A percentile compares a stretch with the other conserved stretches of the same genome.
Evolutionary conservation across 2,888 invertebrate genomes (phyloP).

Genomic region (Ochropacha duplaris): DNA sequence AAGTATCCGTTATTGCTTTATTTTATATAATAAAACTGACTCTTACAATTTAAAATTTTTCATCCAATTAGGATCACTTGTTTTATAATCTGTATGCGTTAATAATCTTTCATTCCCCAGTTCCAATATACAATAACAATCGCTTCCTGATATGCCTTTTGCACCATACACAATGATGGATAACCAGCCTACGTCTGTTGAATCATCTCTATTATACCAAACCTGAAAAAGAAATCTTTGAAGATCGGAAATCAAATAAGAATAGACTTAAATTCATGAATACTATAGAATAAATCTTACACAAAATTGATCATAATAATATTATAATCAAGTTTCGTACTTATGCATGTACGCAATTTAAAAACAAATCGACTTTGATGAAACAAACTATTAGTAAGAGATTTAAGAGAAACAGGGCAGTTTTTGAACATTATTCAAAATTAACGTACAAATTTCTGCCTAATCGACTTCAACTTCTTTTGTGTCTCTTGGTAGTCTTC

Average conservation of each 20-base stretch:
- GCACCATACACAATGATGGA: constrained; percentile 94
- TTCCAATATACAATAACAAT: constrained; percentile 97
- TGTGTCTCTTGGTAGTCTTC: constrained; percentile 89
- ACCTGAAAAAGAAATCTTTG: constrained; percentile 44
- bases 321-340: too few species aligned
- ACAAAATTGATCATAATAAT: too few species aligned
- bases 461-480: constrained; percentile 78
- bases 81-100: constrained; percentile 98
- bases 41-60: constrained; percentile 97
- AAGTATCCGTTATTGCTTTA: too few species aligned
- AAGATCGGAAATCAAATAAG: neutral
- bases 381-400: too few species aligned
- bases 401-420: too few species aligned
- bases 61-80: constrained; percentile 97
- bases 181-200: constrained; percentile 92
- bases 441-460: constrained; percentile 85
- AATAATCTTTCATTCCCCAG: constrained; percentile 95
- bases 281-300: too few species aligned
- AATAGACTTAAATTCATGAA: neutral
- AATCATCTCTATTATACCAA: constrained; percentile 65
- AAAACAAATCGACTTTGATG: too few species aligned
- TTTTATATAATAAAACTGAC: neutral
- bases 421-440: neutral
- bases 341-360: too few species aligned
- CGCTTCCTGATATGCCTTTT: constrained; percentile 92